Percentiles rank a stretch among this genome's conserved stretches.
phyloP scores from a whole-genome alignment of 2,113 vertebrate species.

The pig (Sus scrofa) region T2T-Sscrofa CM000819.6:79839501-79840000 shows the following conservation, averaged over 20 bases:
- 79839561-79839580: neutral
- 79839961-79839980: neutral
- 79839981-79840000: no score
- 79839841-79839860: neutral
- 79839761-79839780: neutral
- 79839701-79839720: neutral
- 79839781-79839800: neutral
- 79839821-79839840: neutral
- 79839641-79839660: neutral
- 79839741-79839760: no score
- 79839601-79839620: accelerated
- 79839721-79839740: neutral
- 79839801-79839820: neutral
- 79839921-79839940: neutral
- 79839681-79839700: neutral
- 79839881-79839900: neutral
- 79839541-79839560: neutral
- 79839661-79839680: no score
- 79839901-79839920: neutral
- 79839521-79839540: constrained; percentile 23
- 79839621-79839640: neutral
- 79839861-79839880: neutral
- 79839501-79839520: constrained; percentile 12
- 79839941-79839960: neutral
- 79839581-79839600: neutral